phyloP scores from a whole-genome alignment of 92 coral and sea anemone genomes.

The Muricea muricata region DNA sequence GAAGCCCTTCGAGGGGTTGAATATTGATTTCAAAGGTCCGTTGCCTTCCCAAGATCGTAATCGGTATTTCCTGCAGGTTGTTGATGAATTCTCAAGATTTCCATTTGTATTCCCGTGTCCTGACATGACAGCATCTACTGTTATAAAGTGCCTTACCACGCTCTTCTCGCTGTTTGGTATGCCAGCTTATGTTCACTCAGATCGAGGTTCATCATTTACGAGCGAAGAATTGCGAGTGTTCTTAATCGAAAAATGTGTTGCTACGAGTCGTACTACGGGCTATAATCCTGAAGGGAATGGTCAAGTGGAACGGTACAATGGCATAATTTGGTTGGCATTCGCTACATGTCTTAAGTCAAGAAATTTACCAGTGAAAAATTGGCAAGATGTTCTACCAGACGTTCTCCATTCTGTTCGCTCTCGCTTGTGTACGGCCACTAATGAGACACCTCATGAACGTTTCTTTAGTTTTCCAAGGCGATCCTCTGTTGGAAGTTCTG shows the following conservation, averaged over 20 bases:
- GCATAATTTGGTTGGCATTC: not conserved
- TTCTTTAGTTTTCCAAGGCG: not conserved
- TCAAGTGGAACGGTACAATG: not conserved
- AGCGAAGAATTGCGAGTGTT: not conserved
- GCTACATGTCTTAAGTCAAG: not conserved
- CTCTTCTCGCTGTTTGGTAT: not conserved
- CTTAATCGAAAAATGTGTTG: not conserved
- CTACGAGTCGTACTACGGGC: not conserved
- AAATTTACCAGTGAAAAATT: not conserved
- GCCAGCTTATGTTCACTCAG: not conserved
- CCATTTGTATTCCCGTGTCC: conserved; percentile 41
- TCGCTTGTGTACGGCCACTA: not conserved
- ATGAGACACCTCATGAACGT: not conserved
- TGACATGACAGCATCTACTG: not conserved
- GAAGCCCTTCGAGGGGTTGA: conserved; percentile 54
- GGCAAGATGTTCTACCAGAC: not conserved
- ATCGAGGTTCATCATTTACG: not conserved
- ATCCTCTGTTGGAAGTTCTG: not conserved
- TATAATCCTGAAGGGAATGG: not conserved
- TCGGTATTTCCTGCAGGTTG: conserved; percentile 40
- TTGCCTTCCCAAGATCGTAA: conserved; percentile 33
- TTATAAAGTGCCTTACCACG: not conserved
- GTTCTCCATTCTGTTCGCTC: not conserved
- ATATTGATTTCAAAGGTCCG: conserved; percentile 4
- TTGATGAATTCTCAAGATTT: conserved; percentile 59